Conservation (phyloP, 1,140 invertebrate species). For the Solen grandis region DNA sequence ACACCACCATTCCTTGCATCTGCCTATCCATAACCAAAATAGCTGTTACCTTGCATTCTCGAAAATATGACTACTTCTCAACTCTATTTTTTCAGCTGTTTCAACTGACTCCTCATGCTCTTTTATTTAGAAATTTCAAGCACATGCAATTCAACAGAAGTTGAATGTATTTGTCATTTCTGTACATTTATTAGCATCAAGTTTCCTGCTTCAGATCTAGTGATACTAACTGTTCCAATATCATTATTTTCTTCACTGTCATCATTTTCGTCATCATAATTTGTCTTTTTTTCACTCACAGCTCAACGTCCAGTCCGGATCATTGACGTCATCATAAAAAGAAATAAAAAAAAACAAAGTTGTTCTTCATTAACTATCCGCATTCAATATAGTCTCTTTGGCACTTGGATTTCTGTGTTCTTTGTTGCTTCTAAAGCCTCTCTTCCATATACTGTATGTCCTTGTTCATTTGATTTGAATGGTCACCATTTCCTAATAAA, state of each 20-base stretch:
- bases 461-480: too few relatives aligned
- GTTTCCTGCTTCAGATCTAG: too few relatives aligned
- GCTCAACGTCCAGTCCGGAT: constrained; percentile 16
- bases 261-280: too few relatives aligned
- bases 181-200: too few relatives aligned
- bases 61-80: background rate
- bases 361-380: background rate
- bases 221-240: too few relatives aligned
- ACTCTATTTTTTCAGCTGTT: background rate
- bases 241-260: too few relatives aligned
- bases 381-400: background rate
- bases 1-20: too few relatives aligned
- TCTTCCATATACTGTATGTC: constrained; percentile 1
- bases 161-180: too few relatives aligned
- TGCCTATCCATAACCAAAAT: constrained; percentile 5
- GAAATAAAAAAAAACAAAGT: background rate
- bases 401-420: background rate
- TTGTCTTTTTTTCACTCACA: too few relatives aligned
- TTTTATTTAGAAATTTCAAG: background rate
- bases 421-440: background rate
- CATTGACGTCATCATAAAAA: constrained; percentile 13
- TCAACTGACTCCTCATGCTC: constrained; percentile 1
- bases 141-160: too few relatives aligned
- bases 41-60: constrained; percentile 23
- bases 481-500: background rate